These are phyloP conservation scores for Phaedon cochleariae DNA, from an alignment of 2,888 invertebrate genomes.

Conservation along the genomic window DNA sequence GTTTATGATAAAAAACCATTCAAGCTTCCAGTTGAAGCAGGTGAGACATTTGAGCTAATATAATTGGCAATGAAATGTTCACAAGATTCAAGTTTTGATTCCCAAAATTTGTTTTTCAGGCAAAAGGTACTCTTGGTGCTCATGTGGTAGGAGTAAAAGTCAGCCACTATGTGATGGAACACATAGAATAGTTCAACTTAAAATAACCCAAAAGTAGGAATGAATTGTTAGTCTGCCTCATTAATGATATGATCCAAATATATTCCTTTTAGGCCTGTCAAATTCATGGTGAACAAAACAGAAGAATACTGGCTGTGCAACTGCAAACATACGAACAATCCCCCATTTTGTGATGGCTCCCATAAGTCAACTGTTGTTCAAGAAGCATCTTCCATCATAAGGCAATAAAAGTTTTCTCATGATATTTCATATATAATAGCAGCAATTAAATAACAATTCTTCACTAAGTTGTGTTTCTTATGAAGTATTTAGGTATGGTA, in stretches of 20 bases:
- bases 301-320: slow-evolving; percentile 98
- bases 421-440: slow-evolving; percentile 9
- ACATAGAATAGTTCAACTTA: slow-evolving; percentile 79
- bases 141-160: slow-evolving; percentile 89
- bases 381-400: slow-evolving; percentile 60
- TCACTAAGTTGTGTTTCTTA: background rate
- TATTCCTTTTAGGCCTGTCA: slow-evolving; percentile 72
- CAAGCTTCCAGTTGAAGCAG: slow-evolving; percentile 75
- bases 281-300: slow-evolving; percentile 84
- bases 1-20: slow-evolving; percentile 92
- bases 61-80: background rate
- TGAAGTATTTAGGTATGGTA: background rate
- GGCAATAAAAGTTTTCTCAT: slow-evolving; percentile 43
- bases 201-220: slow-evolving; percentile 73
- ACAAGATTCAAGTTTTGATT: too few relatives aligned
- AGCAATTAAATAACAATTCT: slow-evolving; percentile 12
- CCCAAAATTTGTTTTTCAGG: slow-evolving; percentile 55
- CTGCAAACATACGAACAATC: slow-evolving; percentile 92
- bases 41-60: slow-evolving; percentile 53
- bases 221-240: background rate
- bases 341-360: slow-evolving; percentile 97
- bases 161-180: slow-evolving; percentile 97
- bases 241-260: background rate
- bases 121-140: slow-evolving; percentile 90
- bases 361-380: slow-evolving; percentile 81